phyloP scores from a whole-genome alignment of 2,888 invertebrate species.

The Hipparchia sbordonii region DNA sequence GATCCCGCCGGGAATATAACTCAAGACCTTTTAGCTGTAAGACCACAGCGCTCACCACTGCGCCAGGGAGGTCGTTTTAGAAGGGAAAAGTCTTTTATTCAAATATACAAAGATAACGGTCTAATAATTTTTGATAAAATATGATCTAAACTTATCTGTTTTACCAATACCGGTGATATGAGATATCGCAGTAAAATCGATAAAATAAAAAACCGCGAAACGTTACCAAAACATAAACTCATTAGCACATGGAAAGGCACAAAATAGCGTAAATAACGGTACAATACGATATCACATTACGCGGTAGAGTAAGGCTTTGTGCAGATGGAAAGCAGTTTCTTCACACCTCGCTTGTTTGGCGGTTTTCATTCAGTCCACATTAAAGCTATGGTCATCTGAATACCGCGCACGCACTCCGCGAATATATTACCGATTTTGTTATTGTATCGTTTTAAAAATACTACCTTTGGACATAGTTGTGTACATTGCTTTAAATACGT shows the following conservation, averaged over 20 bases:
- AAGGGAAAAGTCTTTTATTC: no score
- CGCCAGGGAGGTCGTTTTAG: no score
- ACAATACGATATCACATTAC: conserved; percentile 33
- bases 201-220: conserved; percentile 4
- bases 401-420: conserved; percentile 33
- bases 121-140: no score
- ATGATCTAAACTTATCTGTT: no score
- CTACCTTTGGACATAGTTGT: neutral
- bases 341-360: conserved; percentile 41
- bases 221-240: neutral
- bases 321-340: conserved; percentile 40
- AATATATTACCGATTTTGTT: conserved; percentile 25
- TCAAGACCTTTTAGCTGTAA: no score
- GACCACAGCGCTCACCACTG: no score
- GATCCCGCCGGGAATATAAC: no score
- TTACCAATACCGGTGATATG: neutral
- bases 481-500: neutral
- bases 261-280: conserved; percentile 26
- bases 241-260: neutral
- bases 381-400: conserved; percentile 35
- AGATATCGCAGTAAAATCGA: neutral
- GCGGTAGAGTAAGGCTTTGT: conserved; percentile 34
- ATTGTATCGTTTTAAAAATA: neutral
- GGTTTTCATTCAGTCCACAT: conserved; percentile 51
- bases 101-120: no score